Evolutionary conservation across 1,140 invertebrate genomes (phyloP), one percentile per base, ranked within the genome.

Genomic region (Maconellicoccus hirsutus): DNA sequence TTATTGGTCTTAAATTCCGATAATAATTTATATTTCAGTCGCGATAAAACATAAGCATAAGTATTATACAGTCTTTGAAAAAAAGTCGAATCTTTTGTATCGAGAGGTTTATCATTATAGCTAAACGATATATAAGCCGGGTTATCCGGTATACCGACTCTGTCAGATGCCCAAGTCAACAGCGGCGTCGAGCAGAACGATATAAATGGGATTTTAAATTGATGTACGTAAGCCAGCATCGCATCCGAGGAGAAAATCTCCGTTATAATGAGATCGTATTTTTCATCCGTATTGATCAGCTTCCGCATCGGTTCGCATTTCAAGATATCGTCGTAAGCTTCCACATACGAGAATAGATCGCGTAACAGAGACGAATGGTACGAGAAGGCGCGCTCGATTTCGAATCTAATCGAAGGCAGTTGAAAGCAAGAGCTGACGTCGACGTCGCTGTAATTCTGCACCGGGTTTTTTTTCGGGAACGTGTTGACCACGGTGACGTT

Each of bases 121-220:
- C 61, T 66, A 16, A 66, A 66, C 61, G 75, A 74, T n/a, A 75
- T 72, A 52, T 75, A 75, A 0, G 73, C 59, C 1, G 75, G 74
- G 33, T 73, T 74, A 23, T 73, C 70, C 6, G 74, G 72, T 27
- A 71, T 74, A 1, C 73, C 74, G 22, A 75, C 72, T 52, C 82
- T 77, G 14, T 80, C 77, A 42, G 81, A 82, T 71, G 83, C 81
- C 84, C 84, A 88, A 12, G 85, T 80, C 81, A 86, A 82, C 23
- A 84, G 72, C 7, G 81, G 78, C 59, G 82, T 82, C 1, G 85
- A 83, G 72, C 80, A 81, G 4, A 84, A 73, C 0, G 80, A 79
- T 1, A 90, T 83, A 1, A 85, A 80, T 0, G 87, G 88, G 1
- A 71, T 72, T 59, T 73, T 71, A 38, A 75, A 73, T 33, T 70